Conservation (phyloP, 2,888 invertebrate species). For the Drosophila meridionalis region DNA sequence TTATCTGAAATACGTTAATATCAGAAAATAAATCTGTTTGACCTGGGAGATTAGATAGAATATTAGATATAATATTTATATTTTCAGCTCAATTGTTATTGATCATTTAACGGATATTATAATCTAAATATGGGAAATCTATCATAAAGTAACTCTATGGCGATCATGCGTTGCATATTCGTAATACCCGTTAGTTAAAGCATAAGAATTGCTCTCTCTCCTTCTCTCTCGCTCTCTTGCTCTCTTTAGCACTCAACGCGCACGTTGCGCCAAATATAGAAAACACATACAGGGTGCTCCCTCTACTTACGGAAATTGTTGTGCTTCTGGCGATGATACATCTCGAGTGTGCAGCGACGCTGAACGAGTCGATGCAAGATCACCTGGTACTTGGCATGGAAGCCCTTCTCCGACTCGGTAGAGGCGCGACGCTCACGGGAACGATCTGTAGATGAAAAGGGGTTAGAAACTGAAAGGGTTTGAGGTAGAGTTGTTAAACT, state of each 20-base stretch:
- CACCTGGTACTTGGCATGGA: slow-evolving; percentile 93
- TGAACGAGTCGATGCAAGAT: slow-evolving; percentile 95
- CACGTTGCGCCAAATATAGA: slow-evolving; percentile 80
- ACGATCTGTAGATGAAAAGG: slow-evolving; percentile 72
- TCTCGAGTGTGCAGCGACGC: slow-evolving; percentile 94
- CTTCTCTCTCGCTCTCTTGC: background rate
- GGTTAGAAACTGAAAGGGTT: accelerated
- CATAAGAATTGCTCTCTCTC: slow-evolving; percentile 40
- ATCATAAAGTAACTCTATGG: background rate
- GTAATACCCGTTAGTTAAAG: background rate
- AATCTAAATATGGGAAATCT: too few species aligned
- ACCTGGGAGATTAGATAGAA: background rate
- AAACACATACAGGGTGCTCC: slow-evolving; percentile 48
- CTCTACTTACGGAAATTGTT: slow-evolving; percentile 92
- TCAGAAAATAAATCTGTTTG: too few species aligned
- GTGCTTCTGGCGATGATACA: slow-evolving; percentile 93
- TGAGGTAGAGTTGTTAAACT: background rate
- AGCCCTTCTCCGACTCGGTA: slow-evolving; percentile 94
- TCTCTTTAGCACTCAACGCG: slow-evolving; percentile 44
- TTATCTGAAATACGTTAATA: too few species aligned
- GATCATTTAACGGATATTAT: background rate
- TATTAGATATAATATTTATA: background rate
- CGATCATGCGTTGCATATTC: background rate
- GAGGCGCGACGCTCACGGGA: slow-evolving; percentile 86
- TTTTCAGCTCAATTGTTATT: background rate